Conservation (phyloP, 2,113 vertebrate species). For the Hemiprocne comata region DNA sequence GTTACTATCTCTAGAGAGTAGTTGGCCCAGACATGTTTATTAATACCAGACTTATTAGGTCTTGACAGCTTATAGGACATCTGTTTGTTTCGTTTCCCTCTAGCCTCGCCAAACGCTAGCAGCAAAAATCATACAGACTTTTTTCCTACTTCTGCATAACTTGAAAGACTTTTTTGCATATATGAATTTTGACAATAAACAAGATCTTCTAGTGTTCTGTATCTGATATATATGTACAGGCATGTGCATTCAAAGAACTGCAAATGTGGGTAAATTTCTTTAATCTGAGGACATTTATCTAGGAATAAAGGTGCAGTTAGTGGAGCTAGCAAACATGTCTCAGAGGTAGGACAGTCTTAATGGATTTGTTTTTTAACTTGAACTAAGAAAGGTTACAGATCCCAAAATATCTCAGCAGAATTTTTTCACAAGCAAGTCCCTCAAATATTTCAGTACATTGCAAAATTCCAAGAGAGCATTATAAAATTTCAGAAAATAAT, state of each 20-base stretch:
- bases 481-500: neutral
- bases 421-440: neutral
- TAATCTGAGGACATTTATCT: neutral
- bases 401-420: neutral
- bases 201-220: neutral
- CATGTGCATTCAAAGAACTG: neutral
- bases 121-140: constrained; percentile 18
- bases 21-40: constrained; percentile 73
- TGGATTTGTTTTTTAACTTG: neutral
- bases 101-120: constrained; percentile 59
- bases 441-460: neutral
- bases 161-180: constrained; percentile 14
- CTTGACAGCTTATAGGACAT: constrained; percentile 66
- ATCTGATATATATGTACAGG: constrained; percentile 2
- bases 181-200: constrained; percentile 15
- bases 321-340: neutral
- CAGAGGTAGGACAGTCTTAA: neutral
- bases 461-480: neutral
- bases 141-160: constrained; percentile 6
- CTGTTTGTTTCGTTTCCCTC: constrained; percentile 58
- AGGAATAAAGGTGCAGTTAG: neutral
- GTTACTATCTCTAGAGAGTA: constrained; percentile 63
- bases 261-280: neutral
- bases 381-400: neutral
- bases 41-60: constrained; percentile 75